Base-by-base conservation (phyloP, 2,888 invertebrate genomes). In the Nematopogon swammerdamellus region DNA sequence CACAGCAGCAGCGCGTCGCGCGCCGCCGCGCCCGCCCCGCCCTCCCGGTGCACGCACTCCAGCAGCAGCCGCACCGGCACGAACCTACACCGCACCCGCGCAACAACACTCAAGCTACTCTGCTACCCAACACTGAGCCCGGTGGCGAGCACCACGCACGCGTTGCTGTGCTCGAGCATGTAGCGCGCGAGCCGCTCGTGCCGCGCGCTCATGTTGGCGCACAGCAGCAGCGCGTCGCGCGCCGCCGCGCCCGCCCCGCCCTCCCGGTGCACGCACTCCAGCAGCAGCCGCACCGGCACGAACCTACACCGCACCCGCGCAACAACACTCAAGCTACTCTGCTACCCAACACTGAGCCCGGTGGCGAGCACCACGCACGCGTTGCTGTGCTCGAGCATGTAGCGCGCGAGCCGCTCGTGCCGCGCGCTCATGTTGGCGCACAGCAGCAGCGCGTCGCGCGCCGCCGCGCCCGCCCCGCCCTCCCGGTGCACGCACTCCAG, bases 191-290 rank as follows among this genome's bases (percentile, higher is more conserved):
- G 85, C 59, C 86, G 87, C 25, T 88, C 84, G 62, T 92, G 89
- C 59, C 89, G 88, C 55, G 92, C 88, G 0, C 96, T 95, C 59
- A 97, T 82, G n/a, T 94, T 89, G 84, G 97, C 95, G 64, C 96
- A 95, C 3, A 96, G 81, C 18, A 97, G 74, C 54, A 97, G 74
- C 0, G 95, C 94, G 77, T 97, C 96, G 50, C 96, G 84, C 10
- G 97, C 95, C 66, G 93, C 91, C 65, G 96, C 91, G 0, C 97
- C 96, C 29, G 92, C 83, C 10, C 87, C 84, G 55, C 95, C 95
- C 63, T 14, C 95, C 47, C 93, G 85, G 72, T 97, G 96, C 48
- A 97, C 89, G 61, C 91, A 94, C 8, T 91, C 88, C 56, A 96
- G 86, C 46, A 97, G 81, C 49, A 97, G 80, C 0, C 92, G 89